A percentile compares a stretch with the other conserved stretches of the same genome.
Evolutionary conservation across 2,888 invertebrate species (phyloP).

Genomic region (Caenorhabditis parvicauda): DNA sequence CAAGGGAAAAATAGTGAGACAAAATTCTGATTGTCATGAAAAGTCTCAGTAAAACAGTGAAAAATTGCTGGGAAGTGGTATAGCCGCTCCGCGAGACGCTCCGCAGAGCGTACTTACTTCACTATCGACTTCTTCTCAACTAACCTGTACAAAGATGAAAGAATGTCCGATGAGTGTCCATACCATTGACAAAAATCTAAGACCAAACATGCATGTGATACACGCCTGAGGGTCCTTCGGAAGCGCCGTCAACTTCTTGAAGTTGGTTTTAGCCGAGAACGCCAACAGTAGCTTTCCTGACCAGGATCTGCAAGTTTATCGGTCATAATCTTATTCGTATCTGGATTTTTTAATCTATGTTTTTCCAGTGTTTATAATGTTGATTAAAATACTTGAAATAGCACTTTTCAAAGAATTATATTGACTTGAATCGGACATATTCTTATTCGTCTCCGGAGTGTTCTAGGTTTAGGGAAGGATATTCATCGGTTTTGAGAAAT

Average conservation of each 20-base stretch:
- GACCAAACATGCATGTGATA: constrained; percentile 60
- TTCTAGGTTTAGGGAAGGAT: not conserved
- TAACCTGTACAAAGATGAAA: constrained; percentile 61
- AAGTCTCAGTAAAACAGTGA: not conserved
- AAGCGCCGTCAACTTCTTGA: constrained; percentile 48
- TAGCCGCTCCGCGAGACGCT: too few relatives aligned
- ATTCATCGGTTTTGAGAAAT: not conserved
- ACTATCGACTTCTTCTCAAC: constrained; percentile 3
- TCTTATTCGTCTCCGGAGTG: not conserved
- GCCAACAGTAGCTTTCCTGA: constrained; percentile 52
- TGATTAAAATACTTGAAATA: not conserved
- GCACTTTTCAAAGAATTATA: not conserved
- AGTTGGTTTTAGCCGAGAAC: constrained; percentile 56
- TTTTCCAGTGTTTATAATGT: not conserved
- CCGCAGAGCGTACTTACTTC: not conserved
- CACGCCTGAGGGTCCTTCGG: constrained; percentile 59
- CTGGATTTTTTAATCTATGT: not conserved
- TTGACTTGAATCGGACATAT: not conserved
- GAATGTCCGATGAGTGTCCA: constrained; percentile 62
- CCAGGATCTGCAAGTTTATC: constrained; percentile 34
- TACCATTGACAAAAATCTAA: constrained; percentile 58
- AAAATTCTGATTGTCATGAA: too few relatives aligned
- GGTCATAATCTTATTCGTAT: too few relatives aligned
- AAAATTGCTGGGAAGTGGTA: not conserved
- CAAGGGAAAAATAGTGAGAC: not conserved